Conservation (phyloP, 1,140 invertebrate species). For the Eubasilissa regina region DNA sequence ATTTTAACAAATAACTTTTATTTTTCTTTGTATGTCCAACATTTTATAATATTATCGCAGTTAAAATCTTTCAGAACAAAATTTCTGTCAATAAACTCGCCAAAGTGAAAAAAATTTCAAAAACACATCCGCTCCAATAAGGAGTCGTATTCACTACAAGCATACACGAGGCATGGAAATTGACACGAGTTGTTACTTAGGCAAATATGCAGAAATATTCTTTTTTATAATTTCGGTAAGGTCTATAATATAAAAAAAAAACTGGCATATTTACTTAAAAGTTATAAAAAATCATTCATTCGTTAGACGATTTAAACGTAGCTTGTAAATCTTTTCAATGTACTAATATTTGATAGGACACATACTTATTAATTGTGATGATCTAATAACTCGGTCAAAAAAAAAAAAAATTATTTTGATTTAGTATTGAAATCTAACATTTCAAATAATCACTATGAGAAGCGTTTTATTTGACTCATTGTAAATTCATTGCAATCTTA, state of each 20-base stretch:
- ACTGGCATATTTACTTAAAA: too few relatives aligned
- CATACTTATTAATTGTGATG: too few relatives aligned
- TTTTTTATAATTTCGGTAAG: not conserved
- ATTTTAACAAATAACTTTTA: conserved; percentile 57
- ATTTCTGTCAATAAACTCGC: conserved; percentile 13
- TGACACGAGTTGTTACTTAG: conserved; percentile 26
- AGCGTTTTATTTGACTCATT: too few relatives aligned
- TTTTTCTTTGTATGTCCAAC: conserved; percentile 52
- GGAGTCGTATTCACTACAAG: conserved; percentile 22
- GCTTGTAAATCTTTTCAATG: too few relatives aligned
- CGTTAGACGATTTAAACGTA: too few relatives aligned
- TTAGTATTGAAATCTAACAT: too few relatives aligned
- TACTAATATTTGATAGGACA: too few relatives aligned
- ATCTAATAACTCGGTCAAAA: too few relatives aligned
- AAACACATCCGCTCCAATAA: conserved; percentile 10
- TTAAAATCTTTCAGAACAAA: conserved; percentile 31
- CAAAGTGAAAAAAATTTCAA: not conserved
- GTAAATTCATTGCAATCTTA: too few relatives aligned
- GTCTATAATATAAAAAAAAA: not conserved
- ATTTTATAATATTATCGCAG: conserved; percentile 40
- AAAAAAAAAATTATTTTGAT: too few relatives aligned
- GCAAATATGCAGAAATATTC: not conserved
- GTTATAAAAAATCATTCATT: too few relatives aligned
- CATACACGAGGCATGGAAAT: conserved; percentile 35
- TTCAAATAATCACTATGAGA: too few relatives aligned